Percentiles rank a stretch among this genome's conserved stretches.
phyloP scores from a whole-genome alignment of 2,113 vertebrate genomes.

The Crotalus horridus region DNA sequence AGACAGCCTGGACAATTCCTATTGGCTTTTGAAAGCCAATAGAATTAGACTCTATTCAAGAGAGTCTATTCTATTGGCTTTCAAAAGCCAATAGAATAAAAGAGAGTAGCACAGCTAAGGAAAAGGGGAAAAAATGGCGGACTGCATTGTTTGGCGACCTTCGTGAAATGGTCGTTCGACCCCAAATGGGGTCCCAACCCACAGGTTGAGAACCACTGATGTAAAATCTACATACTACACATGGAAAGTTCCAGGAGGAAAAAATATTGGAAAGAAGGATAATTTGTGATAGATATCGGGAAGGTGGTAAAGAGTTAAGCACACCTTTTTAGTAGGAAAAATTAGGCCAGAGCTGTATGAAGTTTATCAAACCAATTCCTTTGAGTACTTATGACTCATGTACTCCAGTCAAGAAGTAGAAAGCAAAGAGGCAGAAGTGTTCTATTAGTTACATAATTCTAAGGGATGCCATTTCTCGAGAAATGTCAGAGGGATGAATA shows the following conservation, averaged over 20 bases:
- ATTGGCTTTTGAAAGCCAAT: too few relatives aligned
- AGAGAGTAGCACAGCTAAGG: too few relatives aligned
- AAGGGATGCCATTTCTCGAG: not conserved
- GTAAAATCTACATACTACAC: not conserved
- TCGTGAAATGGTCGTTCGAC: too few relatives aligned
- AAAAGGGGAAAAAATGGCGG: too few relatives aligned
- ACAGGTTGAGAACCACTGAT: too few relatives aligned
- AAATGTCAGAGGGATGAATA: not conserved
- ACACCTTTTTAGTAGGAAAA: not conserved
- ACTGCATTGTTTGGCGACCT: too few relatives aligned
- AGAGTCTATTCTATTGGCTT: too few relatives aligned
- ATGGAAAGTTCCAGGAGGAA: not conserved
- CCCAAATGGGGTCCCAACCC: too few relatives aligned
- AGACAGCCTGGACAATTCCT: too few relatives aligned
- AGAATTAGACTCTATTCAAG: too few relatives aligned
- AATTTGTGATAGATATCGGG: not conserved
- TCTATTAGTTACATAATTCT: not conserved
- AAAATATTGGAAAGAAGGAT: not conserved
- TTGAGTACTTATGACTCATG: not conserved
- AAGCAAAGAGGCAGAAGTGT: not conserved
- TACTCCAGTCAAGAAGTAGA: not conserved
- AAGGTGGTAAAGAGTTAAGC: not conserved
- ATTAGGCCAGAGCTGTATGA: not conserved
- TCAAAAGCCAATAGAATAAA: too few relatives aligned
- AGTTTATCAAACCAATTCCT: not conserved